phyloP scores from a whole-genome alignment of 1,140 invertebrate species.

The Drosophila punjabiensis region DNA sequence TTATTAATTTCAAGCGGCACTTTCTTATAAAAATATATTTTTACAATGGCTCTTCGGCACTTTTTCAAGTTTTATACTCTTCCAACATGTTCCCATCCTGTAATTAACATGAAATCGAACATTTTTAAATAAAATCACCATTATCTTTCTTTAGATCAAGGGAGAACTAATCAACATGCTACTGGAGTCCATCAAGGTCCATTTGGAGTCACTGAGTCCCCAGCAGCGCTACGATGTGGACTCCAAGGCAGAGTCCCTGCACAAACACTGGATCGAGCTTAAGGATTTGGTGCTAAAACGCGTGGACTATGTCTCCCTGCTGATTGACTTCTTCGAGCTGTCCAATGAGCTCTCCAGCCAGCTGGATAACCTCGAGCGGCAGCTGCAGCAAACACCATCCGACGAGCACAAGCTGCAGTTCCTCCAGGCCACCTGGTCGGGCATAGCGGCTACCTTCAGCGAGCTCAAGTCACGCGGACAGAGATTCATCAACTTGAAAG shows the following conservation, averaged over 20 bases:
- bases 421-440: constrained; percentile 88
- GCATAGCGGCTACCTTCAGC: constrained; percentile 87
- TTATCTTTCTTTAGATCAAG: constrained; percentile 87
- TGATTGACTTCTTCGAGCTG: constrained; percentile 91
- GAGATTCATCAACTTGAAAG: constrained; percentile 88
- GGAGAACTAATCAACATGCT: constrained; percentile 89
- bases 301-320: constrained; percentile 88
- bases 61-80: not conserved
- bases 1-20: constrained; percentile 6
- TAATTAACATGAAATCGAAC: too few species aligned
- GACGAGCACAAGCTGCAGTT: constrained; percentile 87
- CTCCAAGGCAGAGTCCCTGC: constrained; percentile 88
- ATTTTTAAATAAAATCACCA: too few species aligned
- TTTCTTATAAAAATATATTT: not conserved
- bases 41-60: not conserved
- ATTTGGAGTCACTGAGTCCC: constrained; percentile 89
- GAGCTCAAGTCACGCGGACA: constrained; percentile 88
- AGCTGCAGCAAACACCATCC: constrained; percentile 85
- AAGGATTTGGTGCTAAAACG: constrained; percentile 89
- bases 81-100: not conserved
- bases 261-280: constrained; percentile 89
- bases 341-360: constrained; percentile 89
- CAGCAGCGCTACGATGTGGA: constrained; percentile 88
- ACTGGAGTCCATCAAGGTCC: constrained; percentile 88
- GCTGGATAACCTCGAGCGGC: constrained; percentile 89